phyloP scores from a whole-genome alignment of 1,140 invertebrate genomes.

The Eurytemora carolleeae region DNA sequence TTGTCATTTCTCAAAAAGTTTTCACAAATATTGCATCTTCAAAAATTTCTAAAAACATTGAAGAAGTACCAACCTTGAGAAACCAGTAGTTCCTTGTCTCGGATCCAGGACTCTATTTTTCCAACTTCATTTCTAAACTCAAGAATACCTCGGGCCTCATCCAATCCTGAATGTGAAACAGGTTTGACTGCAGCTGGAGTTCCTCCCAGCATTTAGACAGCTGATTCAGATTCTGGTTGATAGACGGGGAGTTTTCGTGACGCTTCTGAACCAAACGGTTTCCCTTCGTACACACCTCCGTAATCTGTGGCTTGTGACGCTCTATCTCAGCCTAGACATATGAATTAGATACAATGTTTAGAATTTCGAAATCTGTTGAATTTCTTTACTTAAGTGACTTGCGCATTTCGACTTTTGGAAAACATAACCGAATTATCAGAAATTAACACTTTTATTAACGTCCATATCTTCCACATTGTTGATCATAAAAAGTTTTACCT shows the following conservation, averaged over 20 bases:
- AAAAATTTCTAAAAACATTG: too few species aligned
- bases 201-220: too few species aligned
- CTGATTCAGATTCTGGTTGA: slow-evolving; percentile 48
- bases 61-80: not conserved
- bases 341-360: too few species aligned
- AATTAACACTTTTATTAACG: too few species aligned
- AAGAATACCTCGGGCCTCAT: slow-evolving; percentile 89
- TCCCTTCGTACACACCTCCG: slow-evolving; percentile 25
- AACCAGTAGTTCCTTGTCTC: slow-evolving; percentile 42
- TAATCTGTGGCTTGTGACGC: not conserved
- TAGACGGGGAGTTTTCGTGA: slow-evolving; percentile 43
- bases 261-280: slow-evolving; percentile 31
- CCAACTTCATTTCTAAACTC: slow-evolving; percentile 92
- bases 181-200: slow-evolving; percentile 52
- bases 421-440: too few species aligned
- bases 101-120: slow-evolving; percentile 85
- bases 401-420: too few species aligned
- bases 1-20: too few species aligned
- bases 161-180: slow-evolving; percentile 58
- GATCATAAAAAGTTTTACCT: too few species aligned
- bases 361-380: too few species aligned
- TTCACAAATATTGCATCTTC: too few species aligned
- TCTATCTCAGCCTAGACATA: slow-evolving; percentile 5
- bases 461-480: too few species aligned
- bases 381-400: too few species aligned